Evolutionary conservation across 1,140 invertebrate genomes (phyloP).

Genomic region (Heliconius nattereri): DNA sequence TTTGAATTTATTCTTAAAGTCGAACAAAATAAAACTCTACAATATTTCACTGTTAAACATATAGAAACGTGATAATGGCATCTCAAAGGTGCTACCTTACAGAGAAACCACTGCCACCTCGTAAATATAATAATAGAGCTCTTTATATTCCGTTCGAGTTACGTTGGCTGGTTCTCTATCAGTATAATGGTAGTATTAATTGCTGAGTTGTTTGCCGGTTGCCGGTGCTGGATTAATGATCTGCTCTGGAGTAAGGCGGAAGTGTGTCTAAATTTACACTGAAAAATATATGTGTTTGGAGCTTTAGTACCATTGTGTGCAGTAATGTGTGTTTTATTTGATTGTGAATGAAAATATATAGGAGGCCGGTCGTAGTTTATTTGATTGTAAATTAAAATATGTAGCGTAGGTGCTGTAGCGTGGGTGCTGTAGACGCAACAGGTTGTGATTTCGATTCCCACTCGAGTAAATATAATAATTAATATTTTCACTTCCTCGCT

Average conservation of each 20-base stretch:
- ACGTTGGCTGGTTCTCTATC: slow-evolving; percentile 39
- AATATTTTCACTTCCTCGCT: too few species aligned
- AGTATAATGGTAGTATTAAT: slow-evolving; percentile 66
- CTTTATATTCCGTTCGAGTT: slow-evolving; percentile 6
- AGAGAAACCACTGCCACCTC: neutral
- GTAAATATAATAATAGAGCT: slow-evolving; percentile 13
- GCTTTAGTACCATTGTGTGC: neutral
- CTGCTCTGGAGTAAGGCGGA: slow-evolving; percentile 6
- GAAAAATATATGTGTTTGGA: slow-evolving; percentile 11
- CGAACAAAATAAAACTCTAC: too few species aligned
- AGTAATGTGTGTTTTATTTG: neutral
- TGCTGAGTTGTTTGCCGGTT: slow-evolving; percentile 54
- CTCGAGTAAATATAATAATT: too few species aligned
- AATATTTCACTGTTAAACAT: neutral
- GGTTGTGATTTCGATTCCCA: too few species aligned
- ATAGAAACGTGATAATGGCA: neutral
- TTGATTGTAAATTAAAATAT: neutral
- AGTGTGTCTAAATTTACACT: slow-evolving; percentile 13
- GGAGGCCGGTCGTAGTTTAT: neutral
- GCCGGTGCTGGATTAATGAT: slow-evolving; percentile 38
- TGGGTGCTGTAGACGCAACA: too few species aligned
- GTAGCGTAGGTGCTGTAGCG: too few species aligned
- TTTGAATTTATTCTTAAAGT: too few species aligned
- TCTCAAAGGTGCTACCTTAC: neutral
- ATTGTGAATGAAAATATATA: neutral